Base-by-base conservation (phyloP, 1,140 invertebrate genomes). In the Drosophila aff. region DNA sequence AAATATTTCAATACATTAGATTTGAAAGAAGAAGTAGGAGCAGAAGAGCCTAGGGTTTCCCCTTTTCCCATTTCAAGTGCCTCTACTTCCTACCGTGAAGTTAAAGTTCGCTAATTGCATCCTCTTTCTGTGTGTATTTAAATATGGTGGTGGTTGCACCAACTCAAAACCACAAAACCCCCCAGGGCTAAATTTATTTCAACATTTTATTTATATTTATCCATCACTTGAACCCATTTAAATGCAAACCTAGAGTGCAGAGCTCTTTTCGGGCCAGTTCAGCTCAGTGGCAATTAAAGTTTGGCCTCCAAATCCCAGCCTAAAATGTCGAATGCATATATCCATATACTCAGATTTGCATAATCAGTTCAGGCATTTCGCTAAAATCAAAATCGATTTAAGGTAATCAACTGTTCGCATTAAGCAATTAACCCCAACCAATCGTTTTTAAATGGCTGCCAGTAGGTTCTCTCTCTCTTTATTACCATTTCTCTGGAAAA, bases 391-490 rank as follows among this genome's bases (percentile, higher is more conserved):
- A 73, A 73, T 61, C 69, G 67, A 52, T 76, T 65, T 23, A 59
- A 76, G 41, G 62, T 65, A 85, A 81, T 81, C 66, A 50, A 77
- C 65, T 85, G 63, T 72, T 58, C 44, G 49, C 76, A 76, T 83
- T 83, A 66, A 79, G 72, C 72, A 83, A 89, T 87, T 89, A 89
- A 79, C 58, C 58, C 63, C 62, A 79, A 58, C 63, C 62, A 81
- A 83, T 81, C 73, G 84, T 61, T 81, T 65, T 60, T 47, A 58
- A 86, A 79, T 82, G 57, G 31, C 13, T 11, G 33, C 11, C n/a
- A 13, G 15, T 49, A 9, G 46, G 16, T 15, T 7, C 0, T n/a
- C 15, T 16, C 8, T 26, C 8, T 26, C 15, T 26, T 49, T 10
- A 26, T 26, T 49, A 16, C 23, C 23, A 49, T 49, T 49, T 49